Evolutionary conservation across 2,797 vertebrate genomes (phyloP), one percentile per base, ranked within the genome.

Genomic region (Bovichtus diacanthus): DNA sequence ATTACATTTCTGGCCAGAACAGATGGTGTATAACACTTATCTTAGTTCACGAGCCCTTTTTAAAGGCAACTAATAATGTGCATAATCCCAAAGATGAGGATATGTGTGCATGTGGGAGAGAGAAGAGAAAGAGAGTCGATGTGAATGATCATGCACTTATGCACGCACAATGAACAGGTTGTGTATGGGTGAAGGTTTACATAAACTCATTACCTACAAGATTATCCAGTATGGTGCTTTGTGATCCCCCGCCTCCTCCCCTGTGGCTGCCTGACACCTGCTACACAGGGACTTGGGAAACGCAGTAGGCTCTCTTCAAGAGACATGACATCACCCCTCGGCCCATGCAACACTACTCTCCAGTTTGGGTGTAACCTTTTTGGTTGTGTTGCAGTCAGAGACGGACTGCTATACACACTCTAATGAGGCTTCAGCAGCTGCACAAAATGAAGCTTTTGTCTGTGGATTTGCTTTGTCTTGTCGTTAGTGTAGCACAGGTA

Each of bases 11-110:
- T 82, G 67, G 79, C 29, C 55, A 67, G 75, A 91, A 79, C 92
- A 94, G 92, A 94, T 94, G 94, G 91, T 31, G 36, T 61, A 55
- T 88, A 77, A 72, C 86, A 78, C 72, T n/a, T n/a, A 81, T 86
- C 81, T 60, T 60, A 79, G 70, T 86, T 80, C 76, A 86, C 81
- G 69, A 78, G 63, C 56, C 68, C 76, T 77, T 82, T n/a, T 83
- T 68, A 63, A 81, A 81, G 38, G 66, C 72, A 74, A 38, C 77
- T 86, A 86, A 84, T 76, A 86, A 82, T 70, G 71, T 77, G 76
- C 71, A 67, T 87, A 87, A 90, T 90, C 83, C 67, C 66, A 23
- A 47, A 84, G 81, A 78, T 86, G 67, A 84, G 50, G 60, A 44
- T 59, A 49, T 70, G 46, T 12, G 19, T 69, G 69, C 56, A 78